Percentiles rank a stretch among this genome's conserved stretches.
phyloP scores from a whole-genome alignment of 1,140 invertebrate genomes.

The Anoplophora glabripennis region DNA sequence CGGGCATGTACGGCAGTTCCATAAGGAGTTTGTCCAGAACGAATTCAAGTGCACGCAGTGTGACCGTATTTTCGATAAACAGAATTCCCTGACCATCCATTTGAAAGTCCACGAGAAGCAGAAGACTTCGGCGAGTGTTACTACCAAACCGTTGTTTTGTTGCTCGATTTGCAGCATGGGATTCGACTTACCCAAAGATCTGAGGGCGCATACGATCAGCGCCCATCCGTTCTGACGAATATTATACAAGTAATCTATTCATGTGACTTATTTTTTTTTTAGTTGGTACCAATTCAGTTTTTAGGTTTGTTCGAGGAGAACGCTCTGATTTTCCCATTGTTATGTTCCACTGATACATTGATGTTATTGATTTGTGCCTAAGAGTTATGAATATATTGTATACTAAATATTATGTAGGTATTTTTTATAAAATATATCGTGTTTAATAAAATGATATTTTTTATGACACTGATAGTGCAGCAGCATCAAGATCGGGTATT shows the following conservation, averaged over 20 bases:
- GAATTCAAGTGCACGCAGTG: constrained; percentile 40
- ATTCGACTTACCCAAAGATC: constrained; percentile 42
- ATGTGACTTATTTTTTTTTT: neutral
- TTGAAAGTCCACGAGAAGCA: constrained; percentile 43
- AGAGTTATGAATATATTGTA: neutral
- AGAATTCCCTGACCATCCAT: constrained; percentile 41
- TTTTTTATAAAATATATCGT: constrained; percentile 4
- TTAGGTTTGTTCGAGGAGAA: neutral
- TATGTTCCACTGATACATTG: neutral
- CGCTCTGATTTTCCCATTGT: neutral
- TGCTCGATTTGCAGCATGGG: constrained; percentile 43
- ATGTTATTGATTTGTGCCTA: constrained; percentile 4
- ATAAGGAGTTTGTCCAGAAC: constrained; percentile 24
- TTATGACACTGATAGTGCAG: neutral
- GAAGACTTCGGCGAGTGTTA: constrained; percentile 1
- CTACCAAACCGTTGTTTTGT: constrained; percentile 26
- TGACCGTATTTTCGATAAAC: constrained; percentile 41
- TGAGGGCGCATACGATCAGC: constrained; percentile 40
- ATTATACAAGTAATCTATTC: neutral
- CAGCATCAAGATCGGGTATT: too few relatives aligned
- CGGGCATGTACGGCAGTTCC: constrained; percentile 34
- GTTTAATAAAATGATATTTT: neutral
- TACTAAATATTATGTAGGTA: neutral
- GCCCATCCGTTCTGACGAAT: constrained; percentile 42
- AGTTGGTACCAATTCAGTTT: neutral